A percentile compares a stretch with the other conserved stretches of the same genome.
Conservation (phyloP, 2,797 vertebrate species). For the Micrastur ruficollis region DNA sequence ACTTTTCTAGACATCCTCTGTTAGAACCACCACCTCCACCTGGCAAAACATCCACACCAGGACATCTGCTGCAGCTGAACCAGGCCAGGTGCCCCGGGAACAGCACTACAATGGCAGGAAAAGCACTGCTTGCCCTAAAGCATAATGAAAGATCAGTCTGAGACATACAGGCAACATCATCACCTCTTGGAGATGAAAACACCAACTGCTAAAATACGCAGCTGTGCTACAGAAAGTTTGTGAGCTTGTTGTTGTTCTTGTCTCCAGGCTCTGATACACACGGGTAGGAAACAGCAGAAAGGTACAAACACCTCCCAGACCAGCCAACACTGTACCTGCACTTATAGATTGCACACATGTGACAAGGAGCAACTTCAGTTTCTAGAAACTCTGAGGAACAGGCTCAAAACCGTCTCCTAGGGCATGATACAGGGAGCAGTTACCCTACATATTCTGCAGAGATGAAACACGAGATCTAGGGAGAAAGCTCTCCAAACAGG, state of each 20-base stretch:
- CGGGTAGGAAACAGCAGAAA: neutral
- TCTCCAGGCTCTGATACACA: neutral
- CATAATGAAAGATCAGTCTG: fast-evolving
- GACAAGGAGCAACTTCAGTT: fast-evolving
- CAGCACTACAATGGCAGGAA: fast-evolving
- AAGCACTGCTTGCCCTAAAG: neutral
- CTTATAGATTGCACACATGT: fast-evolving
- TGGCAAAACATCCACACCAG: fast-evolving
- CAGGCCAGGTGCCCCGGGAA: fast-evolving
- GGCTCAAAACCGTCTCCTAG: neutral
- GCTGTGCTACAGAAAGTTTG: too few relatives aligned
- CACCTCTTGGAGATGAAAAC: fast-evolving
- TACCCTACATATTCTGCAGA: fast-evolving
- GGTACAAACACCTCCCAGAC: fast-evolving
- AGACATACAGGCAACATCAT: fast-evolving
- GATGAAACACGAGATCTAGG: neutral
- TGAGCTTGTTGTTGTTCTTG: neutral
- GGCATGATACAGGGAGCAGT: fast-evolving
- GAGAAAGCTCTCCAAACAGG: neutral
- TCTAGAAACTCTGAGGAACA: neutral
- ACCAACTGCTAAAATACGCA: fast-evolving
- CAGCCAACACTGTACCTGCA: fast-evolving
- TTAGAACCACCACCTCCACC: fast-evolving
- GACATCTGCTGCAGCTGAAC: fast-evolving
- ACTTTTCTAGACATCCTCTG: fast-evolving